Conservation (phyloP, 30 jellyfish, hydroid and myxozoan species). For the Hydractinia echinata region DNA sequence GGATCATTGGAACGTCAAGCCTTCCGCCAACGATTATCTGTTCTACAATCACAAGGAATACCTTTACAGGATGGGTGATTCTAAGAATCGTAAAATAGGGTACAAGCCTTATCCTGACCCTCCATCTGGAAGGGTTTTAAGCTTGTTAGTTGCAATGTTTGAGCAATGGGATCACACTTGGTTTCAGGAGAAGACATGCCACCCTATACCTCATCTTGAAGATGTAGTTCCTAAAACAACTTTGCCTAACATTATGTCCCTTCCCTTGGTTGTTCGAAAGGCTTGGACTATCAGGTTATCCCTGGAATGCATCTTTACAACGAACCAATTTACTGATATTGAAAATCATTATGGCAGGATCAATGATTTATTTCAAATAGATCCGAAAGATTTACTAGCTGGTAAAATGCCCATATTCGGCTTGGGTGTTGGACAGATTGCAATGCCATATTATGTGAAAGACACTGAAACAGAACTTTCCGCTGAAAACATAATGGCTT, state of each 20-base stretch:
- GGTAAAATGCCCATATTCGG: conserved; percentile 33
- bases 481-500: conserved; percentile 17
- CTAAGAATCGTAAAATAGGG: neutral
- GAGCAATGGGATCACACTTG: conserved; percentile 37
- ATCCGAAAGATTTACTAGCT: conserved; percentile 24
- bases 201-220: conserved; percentile 26
- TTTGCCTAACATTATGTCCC: neutral
- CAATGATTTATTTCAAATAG: conserved; percentile 13
- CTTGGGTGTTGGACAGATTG: conserved; percentile 29
- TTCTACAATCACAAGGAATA: conserved; percentile 35
- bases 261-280: neutral
- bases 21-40: conserved; percentile 8
- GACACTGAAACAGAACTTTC: conserved; percentile 17
- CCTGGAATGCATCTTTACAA: conserved; percentile 9
- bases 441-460: conserved; percentile 24
- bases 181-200: conserved; percentile 28
- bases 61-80: conserved; percentile 1
- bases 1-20: conserved; percentile 35
- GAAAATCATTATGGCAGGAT: conserved; percentile 16
- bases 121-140: conserved; percentile 12
- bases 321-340: conserved; percentile 5
- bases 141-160: neutral
- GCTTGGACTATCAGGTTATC: conserved; percentile 11
- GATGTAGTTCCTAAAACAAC: neutral
- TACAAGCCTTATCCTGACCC: conserved; percentile 28